Evolutionary conservation across 2,888 invertebrate genomes (phyloP).

Genomic region (Laothoe populi): DNA sequence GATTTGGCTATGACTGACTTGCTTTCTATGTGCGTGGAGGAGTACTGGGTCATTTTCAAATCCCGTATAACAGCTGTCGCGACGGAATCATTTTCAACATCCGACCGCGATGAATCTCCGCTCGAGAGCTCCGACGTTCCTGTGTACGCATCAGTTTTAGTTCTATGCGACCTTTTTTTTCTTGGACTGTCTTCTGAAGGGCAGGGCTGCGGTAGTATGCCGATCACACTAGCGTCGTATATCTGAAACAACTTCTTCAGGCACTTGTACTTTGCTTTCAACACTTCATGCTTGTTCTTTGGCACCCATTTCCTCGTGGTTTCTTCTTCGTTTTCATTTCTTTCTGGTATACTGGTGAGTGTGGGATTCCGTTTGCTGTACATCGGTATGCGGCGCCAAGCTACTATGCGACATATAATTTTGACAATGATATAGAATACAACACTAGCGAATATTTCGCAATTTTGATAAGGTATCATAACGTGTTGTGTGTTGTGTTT

Average conservation of each 20-base stretch:
- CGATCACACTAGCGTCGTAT: slow-evolving; percentile 73
- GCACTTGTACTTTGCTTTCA: slow-evolving; percentile 78
- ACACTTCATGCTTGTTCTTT: slow-evolving; percentile 75
- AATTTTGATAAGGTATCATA: slow-evolving; percentile 72
- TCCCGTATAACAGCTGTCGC: slow-evolving; percentile 56
- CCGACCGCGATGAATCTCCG: slow-evolving; percentile 45
- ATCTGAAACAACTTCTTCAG: slow-evolving; percentile 76
- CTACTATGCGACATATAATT: slow-evolving; percentile 54
- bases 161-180: slow-evolving; percentile 63
- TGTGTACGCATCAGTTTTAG: slow-evolving; percentile 67
- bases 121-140: slow-evolving; percentile 60
- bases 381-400: slow-evolving; percentile 46
- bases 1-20: slow-evolving; percentile 35
- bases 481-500: slow-evolving; percentile 54
- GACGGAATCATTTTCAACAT: slow-evolving; percentile 43
- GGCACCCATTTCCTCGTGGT: slow-evolving; percentile 69
- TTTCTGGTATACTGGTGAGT: slow-evolving; percentile 66
- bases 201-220: slow-evolving; percentile 59
- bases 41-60: slow-evolving; percentile 52
- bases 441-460: slow-evolving; percentile 60
- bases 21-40: slow-evolving; percentile 48
- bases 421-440: slow-evolving; percentile 59
- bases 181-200: slow-evolving; percentile 39
- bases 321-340: slow-evolving; percentile 58
- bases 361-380: slow-evolving; percentile 50